Percentiles rank a stretch among this genome's conserved stretches.
Conservation (phyloP, 1,140 invertebrate species). For the Rhynchophorus ferrugineus region DNA sequence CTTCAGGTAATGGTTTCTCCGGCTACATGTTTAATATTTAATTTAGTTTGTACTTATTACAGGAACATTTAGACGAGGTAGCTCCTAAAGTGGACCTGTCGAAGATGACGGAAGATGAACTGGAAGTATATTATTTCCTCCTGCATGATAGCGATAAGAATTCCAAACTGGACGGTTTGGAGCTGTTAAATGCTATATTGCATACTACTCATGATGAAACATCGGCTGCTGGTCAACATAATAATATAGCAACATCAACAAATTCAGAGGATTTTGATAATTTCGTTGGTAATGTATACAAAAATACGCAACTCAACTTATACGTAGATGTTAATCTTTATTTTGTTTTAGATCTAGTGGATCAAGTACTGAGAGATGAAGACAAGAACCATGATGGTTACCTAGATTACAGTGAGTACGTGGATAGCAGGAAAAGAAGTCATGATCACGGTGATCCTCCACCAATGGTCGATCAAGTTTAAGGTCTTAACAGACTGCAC, state of each 20-base stretch:
- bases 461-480: no score
- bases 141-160: conserved; percentile 77
- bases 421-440: conserved; percentile 45
- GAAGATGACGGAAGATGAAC: conserved; percentile 63
- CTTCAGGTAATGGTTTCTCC: conserved; percentile 27
- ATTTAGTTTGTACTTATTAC: conserved; percentile 41
- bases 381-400: conserved; percentile 76
- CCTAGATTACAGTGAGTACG: conserved; percentile 72
- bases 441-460: background rate
- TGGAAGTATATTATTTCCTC: conserved; percentile 61
- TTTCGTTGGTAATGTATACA: conserved; percentile 47
- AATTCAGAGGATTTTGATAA: conserved; percentile 39
- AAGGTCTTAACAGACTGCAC: no score
- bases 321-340: background rate
- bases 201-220: conserved; percentile 48
- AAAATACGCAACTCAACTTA: no score
- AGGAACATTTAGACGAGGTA: conserved; percentile 61
- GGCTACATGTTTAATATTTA: conserved; percentile 28
- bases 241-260: conserved; percentile 23
- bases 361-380: conserved; percentile 67
- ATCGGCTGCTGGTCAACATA: conserved; percentile 19
- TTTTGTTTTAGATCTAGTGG: conserved; percentile 60
- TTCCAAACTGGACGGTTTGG: conserved; percentile 69
- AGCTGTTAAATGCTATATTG: conserved; percentile 62
- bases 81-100: conserved; percentile 49